Percentiles rank a stretch among this genome's conserved stretches.
Conservation (phyloP, 2,888 invertebrate species). For the Idaea straminata region DNA sequence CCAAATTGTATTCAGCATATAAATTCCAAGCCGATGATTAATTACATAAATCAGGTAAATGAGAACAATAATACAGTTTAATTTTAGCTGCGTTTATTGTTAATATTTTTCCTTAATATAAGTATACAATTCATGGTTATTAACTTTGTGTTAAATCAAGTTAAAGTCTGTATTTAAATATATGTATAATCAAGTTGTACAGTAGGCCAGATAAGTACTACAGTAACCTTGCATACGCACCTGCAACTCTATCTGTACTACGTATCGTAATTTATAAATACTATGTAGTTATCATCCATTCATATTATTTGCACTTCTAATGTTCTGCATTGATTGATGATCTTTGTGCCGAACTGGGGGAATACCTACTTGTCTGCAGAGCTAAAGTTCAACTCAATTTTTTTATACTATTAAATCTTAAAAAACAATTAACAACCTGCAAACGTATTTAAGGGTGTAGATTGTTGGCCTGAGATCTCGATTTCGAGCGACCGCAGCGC, state of each 20-base stretch:
- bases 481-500: too few relatives aligned
- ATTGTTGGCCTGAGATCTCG: too few relatives aligned
- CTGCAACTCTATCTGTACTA: background rate
- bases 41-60: constrained; percentile 2
- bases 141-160: background rate
- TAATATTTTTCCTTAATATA: constrained; percentile 25
- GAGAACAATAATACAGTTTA: constrained; percentile 14
- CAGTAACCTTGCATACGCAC: constrained; percentile 30
- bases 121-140: background rate
- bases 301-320: constrained; percentile 22
- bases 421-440: too few relatives aligned
- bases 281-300: constrained; percentile 32
- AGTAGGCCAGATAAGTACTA: background rate
- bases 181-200: background rate
- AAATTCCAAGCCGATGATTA: background rate
- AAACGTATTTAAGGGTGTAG: too few relatives aligned
- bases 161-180: background rate
- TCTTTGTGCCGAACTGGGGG: too few relatives aligned
- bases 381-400: too few relatives aligned
- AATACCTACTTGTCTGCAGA: too few relatives aligned
- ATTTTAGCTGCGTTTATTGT: constrained; percentile 22
- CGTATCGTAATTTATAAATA: constrained; percentile 16
- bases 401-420: too few relatives aligned
- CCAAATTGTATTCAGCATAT: background rate
- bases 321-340: constrained; percentile 22